Evolutionary conservation across 2,113 vertebrate species (phyloP).

Genomic region (Noturus placidus): DNA sequence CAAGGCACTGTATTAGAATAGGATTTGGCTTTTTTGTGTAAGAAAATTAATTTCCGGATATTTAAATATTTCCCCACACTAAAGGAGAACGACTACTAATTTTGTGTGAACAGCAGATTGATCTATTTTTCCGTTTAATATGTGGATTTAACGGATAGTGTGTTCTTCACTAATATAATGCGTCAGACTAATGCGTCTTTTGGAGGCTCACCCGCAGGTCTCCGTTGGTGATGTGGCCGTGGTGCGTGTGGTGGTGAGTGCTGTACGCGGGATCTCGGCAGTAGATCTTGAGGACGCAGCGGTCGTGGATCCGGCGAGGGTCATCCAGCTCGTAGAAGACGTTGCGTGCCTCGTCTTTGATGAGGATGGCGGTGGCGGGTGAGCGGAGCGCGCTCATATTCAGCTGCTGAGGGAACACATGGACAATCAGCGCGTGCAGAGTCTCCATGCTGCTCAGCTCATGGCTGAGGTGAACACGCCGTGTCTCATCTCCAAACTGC

Average conservation of each 20-base stretch:
- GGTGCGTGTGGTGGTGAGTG: slow-evolving; percentile 83
- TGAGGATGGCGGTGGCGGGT: slow-evolving; percentile 93
- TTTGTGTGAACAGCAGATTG: neutral
- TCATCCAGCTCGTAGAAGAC: slow-evolving; percentile 98
- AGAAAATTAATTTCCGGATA: neutral
- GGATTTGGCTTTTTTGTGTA: neutral
- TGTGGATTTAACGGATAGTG: neutral
- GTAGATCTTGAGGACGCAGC: slow-evolving; percentile 97
- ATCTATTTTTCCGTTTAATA: neutral
- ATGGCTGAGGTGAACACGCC: slow-evolving; percentile 94
- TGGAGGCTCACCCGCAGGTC: slow-evolving; percentile 85
- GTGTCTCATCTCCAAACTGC: slow-evolving; percentile 94
- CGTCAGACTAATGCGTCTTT: neutral
- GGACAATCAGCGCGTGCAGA: slow-evolving; percentile 92
- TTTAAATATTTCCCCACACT: neutral
- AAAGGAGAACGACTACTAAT: neutral
- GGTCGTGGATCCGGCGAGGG: slow-evolving; percentile 93
- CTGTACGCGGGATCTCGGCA: slow-evolving; percentile 88
- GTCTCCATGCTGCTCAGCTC: slow-evolving; percentile 98
- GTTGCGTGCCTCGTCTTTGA: slow-evolving; percentile 94
- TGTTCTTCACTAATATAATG: neutral
- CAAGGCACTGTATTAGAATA: too few relatives aligned
- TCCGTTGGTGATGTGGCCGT: slow-evolving; percentile 88
- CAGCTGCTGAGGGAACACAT: slow-evolving; percentile 99
- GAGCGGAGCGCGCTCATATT: slow-evolving; percentile 96